A percentile compares a stretch with the other conserved stretches of the same genome.
phyloP scores from a whole-genome alignment of 2,113 vertebrate species.

The Eubucco bourcierii region DNA sequence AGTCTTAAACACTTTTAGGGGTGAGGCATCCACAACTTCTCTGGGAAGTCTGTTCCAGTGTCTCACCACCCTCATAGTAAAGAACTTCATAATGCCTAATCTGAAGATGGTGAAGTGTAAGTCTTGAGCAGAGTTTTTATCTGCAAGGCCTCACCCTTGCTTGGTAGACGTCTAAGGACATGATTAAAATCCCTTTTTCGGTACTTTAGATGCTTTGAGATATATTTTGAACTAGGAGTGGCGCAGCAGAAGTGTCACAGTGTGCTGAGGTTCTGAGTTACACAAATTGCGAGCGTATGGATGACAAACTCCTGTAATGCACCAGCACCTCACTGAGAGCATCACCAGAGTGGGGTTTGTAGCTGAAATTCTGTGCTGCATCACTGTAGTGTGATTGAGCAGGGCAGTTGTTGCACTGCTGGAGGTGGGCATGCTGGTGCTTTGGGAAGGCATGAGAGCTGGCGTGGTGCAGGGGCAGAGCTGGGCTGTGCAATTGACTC shows the following conservation, averaged over 20 bases:
- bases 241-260: not conserved
- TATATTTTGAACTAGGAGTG: not conserved
- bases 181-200: not conserved
- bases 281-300: fast-evolving
- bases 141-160: not conserved
- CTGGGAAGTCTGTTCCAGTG: too few relatives aligned
- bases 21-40: too few relatives aligned
- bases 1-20: too few relatives aligned
- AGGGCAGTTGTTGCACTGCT: not conserved
- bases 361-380: not conserved
- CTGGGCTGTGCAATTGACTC: not conserved
- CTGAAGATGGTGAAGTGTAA: not conserved
- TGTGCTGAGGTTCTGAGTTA: not conserved
- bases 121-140: slow-evolving; percentile 17
- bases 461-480: not conserved
- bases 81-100: too few relatives aligned
- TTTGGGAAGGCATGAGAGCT: not conserved
- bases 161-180: fast-evolving
- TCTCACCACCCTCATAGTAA: too few relatives aligned
- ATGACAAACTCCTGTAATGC: not conserved
- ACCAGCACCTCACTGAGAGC: not conserved
- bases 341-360: not conserved
- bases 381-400: not conserved
- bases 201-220: not conserved
- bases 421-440: not conserved